Percentiles rank a stretch among this genome's conserved stretches.
Conservation (phyloP, 2,113 vertebrate species). For the Cottus gobio region DNA sequence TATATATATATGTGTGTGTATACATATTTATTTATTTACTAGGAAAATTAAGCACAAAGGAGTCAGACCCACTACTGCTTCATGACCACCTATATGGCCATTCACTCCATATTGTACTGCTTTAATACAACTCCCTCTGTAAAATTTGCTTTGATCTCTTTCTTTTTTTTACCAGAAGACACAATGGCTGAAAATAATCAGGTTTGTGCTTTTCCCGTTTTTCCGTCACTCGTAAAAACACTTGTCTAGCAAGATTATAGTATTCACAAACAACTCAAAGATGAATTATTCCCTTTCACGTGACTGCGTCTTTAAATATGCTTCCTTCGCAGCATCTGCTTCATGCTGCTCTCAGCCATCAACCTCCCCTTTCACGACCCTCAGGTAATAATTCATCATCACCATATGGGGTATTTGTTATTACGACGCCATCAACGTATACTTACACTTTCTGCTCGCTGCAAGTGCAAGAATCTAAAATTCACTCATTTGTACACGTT, state of each 20-base stretch:
- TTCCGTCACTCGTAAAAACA: background rate
- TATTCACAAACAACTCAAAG: background rate
- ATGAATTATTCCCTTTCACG: background rate
- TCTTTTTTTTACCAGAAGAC: constrained; percentile 78
- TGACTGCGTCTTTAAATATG: background rate
- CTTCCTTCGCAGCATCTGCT: constrained; percentile 77
- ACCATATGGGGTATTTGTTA: background rate
- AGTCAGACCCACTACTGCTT: background rate
- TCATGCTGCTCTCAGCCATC: constrained; percentile 86
- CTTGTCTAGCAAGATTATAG: background rate
- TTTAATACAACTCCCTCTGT: background rate
- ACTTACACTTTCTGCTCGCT: background rate
- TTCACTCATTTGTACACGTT: background rate
- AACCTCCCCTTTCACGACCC: constrained; percentile 87
- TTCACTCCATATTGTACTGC: background rate
- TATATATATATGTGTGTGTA: no score
- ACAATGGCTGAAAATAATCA: constrained; percentile 78
- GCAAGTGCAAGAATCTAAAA: background rate
- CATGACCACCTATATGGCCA: no score
- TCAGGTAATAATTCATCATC: constrained; percentile 81
- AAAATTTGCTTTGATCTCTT: constrained; percentile 7
- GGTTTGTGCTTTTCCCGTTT: constrained; percentile 34
- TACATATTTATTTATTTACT: no score
- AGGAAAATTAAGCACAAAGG: background rate
- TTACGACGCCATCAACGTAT: background rate